Evolutionary conservation across 2,113 vertebrate genomes (phyloP).

Genomic region (Eurypyga helias): DNA sequence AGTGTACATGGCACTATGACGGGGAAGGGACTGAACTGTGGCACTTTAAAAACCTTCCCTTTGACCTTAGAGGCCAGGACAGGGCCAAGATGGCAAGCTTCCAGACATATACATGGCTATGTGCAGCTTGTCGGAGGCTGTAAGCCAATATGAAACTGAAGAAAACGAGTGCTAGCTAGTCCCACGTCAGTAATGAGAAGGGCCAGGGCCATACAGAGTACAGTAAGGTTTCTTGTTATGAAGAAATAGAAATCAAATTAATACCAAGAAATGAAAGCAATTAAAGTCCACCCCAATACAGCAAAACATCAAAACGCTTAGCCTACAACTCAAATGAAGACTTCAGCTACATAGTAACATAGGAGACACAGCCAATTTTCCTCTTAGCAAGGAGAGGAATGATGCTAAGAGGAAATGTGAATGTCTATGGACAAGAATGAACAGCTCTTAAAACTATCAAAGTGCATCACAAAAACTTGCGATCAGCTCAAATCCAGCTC

Average conservation of each 20-base stretch:
- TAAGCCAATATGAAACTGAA: conserved; percentile 21
- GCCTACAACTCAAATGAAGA: not conserved
- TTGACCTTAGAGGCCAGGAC: conserved; percentile 11
- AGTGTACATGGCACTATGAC: not conserved
- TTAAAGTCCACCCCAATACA: not conserved
- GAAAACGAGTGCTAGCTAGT: not conserved
- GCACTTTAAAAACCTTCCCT: not conserved
- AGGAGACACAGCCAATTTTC: not conserved
- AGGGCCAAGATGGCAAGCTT: not conserved
- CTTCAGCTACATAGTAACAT: not conserved
- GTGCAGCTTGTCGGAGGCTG: not conserved
- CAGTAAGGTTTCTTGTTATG: not conserved
- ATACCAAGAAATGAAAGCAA: not conserved
- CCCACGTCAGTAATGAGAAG: not conserved
- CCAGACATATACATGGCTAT: not conserved
- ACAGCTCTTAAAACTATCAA: not conserved
- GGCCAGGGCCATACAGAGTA: not conserved
- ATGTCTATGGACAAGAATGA: not conserved
- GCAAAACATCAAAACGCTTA: not conserved
- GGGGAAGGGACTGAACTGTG: not conserved
- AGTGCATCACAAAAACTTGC: not conserved
- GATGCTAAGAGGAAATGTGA: not conserved
- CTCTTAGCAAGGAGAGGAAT: not conserved
- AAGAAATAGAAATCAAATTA: no score
- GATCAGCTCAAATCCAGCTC: not conserved